Evolutionary conservation across 2,113 vertebrate genomes (phyloP).

Genomic region (Talpa occidentalis): DNA sequence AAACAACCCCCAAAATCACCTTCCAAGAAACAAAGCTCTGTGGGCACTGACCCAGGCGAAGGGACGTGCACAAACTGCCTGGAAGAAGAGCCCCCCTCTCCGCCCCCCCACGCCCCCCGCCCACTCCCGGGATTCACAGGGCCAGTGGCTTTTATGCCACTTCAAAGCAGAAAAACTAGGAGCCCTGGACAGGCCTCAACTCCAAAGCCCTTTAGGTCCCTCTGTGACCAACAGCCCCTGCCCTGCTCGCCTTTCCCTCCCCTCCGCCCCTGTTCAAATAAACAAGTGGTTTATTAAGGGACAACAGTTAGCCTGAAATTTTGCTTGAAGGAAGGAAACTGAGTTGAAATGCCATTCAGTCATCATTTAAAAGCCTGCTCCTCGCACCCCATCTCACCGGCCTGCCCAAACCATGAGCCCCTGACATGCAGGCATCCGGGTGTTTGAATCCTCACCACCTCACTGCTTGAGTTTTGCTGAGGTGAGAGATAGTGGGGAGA

Average conservation of each 20-base stretch:
- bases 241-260: accelerated
- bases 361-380: not conserved
- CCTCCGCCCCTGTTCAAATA: not conserved
- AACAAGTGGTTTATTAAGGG: not conserved
- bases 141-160: not conserved
- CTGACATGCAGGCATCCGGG: not conserved
- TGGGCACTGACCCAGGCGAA: not conserved
- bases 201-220: not conserved
- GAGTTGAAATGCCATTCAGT: not conserved
- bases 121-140: not conserved
- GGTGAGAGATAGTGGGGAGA: not conserved
- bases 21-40: not conserved
- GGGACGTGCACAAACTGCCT: not conserved
- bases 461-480: not conserved
- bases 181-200: not conserved
- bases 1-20: not conserved
- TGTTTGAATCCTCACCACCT: not conserved
- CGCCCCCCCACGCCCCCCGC: not conserved
- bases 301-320: not conserved
- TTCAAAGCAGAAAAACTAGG: not conserved
- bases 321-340: not conserved
- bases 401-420: not conserved
- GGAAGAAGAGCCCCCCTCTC: no score
- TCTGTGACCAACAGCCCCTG: not conserved
- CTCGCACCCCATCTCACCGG: no score